These are phyloP conservation scores for Tinea trinotella DNA, from an alignment of 2,888 invertebrate species.

Conservation along the genomic window DNA sequence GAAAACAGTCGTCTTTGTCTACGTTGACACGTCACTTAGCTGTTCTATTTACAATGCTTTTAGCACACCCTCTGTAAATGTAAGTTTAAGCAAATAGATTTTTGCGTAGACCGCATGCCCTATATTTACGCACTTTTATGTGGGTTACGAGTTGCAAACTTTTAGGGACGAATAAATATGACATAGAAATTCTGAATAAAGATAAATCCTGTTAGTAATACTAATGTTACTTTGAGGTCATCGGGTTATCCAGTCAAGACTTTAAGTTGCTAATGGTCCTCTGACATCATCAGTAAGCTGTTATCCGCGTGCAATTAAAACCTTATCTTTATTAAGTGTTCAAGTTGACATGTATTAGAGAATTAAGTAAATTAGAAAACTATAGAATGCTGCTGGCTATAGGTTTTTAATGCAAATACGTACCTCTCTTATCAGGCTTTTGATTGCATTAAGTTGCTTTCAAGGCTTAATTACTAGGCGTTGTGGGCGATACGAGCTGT, in stretches of 20 bases:
- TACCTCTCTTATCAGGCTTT: slow-evolving; percentile 50
- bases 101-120: slow-evolving; percentile 27
- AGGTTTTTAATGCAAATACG: slow-evolving; percentile 55
- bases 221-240: too few species aligned
- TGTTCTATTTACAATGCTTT: slow-evolving; percentile 64
- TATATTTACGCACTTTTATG: slow-evolving; percentile 9
- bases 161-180: neutral
- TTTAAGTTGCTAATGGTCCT: too few species aligned
- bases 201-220: too few species aligned
- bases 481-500: slow-evolving; percentile 49
- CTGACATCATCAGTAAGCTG: too few species aligned
- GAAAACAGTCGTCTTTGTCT: slow-evolving; percentile 57
- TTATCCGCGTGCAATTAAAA: neutral
- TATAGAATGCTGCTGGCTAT: slow-evolving; percentile 6
- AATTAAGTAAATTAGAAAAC: slow-evolving; percentile 9
- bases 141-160: slow-evolving; percentile 3
- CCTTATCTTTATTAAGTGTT: slow-evolving; percentile 9
- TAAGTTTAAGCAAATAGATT: slow-evolving; percentile 48
- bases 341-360: neutral
- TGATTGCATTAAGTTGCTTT: slow-evolving; percentile 40
- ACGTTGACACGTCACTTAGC: slow-evolving; percentile 60
- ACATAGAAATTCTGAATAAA: too few species aligned
- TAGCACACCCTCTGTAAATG: slow-evolving; percentile 54
- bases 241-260: too few species aligned
- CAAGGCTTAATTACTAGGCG: slow-evolving; percentile 50